These are phyloP conservation scores for Holacanthus passer DNA, from an alignment of 2,113 vertebrate genomes.

Conservation along the genomic window DNA sequence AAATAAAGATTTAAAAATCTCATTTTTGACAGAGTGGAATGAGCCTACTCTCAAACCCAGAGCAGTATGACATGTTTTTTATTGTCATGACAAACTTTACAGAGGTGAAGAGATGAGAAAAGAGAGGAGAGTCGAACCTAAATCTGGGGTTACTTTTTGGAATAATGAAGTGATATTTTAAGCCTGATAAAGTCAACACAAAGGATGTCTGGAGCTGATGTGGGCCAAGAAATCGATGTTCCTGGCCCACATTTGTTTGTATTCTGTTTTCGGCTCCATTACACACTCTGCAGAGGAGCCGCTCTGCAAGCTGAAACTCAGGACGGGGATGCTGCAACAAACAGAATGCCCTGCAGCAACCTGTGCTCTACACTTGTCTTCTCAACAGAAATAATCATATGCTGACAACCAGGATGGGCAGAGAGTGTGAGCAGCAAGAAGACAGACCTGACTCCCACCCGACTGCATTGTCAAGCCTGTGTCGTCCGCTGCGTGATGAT, in stretches of 20 bases:
- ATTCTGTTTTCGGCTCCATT: constrained; percentile 36
- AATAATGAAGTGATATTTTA: background rate
- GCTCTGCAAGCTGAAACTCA: constrained; percentile 18
- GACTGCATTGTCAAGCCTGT: constrained; percentile 23
- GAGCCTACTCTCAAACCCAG: background rate
- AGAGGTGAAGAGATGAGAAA: background rate
- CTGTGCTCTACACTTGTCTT: constrained; percentile 31
- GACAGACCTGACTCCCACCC: constrained; percentile 32
- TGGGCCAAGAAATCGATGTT: background rate
- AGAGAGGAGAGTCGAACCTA: no score
- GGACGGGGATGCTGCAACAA: constrained; percentile 49
- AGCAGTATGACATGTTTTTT: background rate
- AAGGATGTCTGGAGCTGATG: background rate
- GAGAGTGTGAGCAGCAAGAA: constrained; percentile 17
- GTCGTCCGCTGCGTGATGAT: background rate
- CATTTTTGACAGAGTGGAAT: background rate
- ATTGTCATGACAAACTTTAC: background rate
- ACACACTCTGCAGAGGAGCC: constrained; percentile 21
- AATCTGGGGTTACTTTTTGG: background rate
- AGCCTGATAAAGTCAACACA: background rate
- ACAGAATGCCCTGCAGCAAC: constrained; percentile 59
- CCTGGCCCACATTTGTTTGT: constrained; percentile 17
- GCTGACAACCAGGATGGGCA: constrained; percentile 39
- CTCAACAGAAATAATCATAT: constrained; percentile 35
- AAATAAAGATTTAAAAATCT: background rate